Evolutionary conservation across 1,140 invertebrate genomes (phyloP).

Genomic region (Dufourea novaeangliae): DNA sequence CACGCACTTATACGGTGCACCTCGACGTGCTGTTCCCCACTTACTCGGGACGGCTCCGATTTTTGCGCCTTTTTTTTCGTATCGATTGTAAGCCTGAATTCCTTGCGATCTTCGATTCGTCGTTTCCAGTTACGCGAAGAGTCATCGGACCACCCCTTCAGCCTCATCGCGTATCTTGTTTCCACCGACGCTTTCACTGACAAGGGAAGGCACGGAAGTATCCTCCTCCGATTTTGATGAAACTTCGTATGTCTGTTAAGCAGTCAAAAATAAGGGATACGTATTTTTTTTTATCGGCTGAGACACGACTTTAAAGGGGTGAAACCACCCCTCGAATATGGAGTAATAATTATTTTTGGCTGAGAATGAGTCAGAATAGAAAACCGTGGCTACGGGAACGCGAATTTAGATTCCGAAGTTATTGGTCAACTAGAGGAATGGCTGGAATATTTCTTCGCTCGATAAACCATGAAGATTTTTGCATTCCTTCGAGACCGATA

Average conservation of each 20-base stretch:
- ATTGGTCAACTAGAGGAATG: conserved; percentile 25
- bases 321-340: too few relatives aligned
- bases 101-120: neutral
- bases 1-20: too few relatives aligned
- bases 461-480: conserved; percentile 6
- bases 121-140: neutral
- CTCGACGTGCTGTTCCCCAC: neutral
- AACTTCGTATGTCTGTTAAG: too few relatives aligned
- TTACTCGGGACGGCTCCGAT: neutral
- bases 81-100: neutral
- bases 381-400: conserved; percentile 32
- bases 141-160: neutral
- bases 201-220: too few relatives aligned
- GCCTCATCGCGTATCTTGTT: conserved; percentile 27
- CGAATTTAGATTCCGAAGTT: conserved; percentile 35
- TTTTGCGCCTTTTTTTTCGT: neutral
- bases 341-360: too few relatives aligned
- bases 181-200: conserved; percentile 29
- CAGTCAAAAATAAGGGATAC: too few relatives aligned
- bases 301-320: too few relatives aligned
- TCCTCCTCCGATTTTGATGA: too few relatives aligned
- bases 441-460: neutral
- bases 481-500: conserved; percentile 9
- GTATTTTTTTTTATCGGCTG: too few relatives aligned
- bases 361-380: too few relatives aligned